Conservation (phyloP, 2,113 vertebrate species). For the Camarhynchus parvulus region DNA sequence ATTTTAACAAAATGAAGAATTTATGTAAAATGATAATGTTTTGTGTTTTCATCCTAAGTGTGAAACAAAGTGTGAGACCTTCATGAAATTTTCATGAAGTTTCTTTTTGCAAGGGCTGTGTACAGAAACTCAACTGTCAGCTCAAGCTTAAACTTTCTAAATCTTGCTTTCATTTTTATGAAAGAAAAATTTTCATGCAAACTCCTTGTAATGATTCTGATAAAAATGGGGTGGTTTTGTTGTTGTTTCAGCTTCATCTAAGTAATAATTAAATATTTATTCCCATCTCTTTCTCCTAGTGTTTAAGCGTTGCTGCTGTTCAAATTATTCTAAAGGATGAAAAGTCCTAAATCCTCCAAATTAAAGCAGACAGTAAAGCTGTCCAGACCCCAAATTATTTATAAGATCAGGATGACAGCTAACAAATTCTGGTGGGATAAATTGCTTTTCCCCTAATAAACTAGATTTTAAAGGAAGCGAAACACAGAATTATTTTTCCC, state of each 20-base stretch:
- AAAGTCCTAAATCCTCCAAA: not conserved
- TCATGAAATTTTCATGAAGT: not conserved
- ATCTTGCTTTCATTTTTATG: not conserved
- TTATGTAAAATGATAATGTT: not conserved
- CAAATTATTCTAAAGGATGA: not conserved
- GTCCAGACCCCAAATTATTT: not conserved
- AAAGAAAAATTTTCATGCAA: not conserved
- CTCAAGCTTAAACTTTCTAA: not conserved
- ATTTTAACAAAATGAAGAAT: conserved; percentile 16
- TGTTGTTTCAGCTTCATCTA: not conserved
- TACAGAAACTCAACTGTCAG: not conserved
- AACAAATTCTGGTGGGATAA: not conserved
- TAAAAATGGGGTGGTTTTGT: not conserved
- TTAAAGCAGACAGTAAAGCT: not conserved
- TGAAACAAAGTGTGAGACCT: not conserved
- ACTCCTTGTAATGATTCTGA: not conserved
- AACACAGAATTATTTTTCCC: not conserved
- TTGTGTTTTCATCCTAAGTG: not conserved
- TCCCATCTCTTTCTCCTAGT: not conserved
- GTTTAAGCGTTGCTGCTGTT: not conserved
- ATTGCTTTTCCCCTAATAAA: not conserved
- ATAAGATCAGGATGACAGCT: not conserved
- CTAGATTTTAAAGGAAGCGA: not conserved
- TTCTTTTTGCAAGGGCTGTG: not conserved
- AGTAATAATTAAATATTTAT: not conserved